Percentiles rank a stretch among this genome's conserved stretches.
phyloP scores from a whole-genome alignment of 2,797 vertebrate genomes.

The Pelodytes ibericus region DNA sequence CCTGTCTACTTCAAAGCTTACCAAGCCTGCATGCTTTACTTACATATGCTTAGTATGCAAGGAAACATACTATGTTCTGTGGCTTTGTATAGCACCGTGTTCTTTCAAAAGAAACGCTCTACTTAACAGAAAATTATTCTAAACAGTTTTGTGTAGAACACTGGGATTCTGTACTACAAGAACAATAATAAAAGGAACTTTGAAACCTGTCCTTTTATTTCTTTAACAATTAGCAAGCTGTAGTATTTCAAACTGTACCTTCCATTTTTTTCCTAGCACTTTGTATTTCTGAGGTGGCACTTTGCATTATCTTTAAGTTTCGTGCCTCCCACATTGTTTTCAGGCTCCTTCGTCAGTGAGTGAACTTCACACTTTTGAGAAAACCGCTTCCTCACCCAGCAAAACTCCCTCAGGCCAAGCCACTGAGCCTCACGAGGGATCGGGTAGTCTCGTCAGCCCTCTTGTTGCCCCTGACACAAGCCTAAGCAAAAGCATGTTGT shows the following conservation, averaged over 20 bases:
- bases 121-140: no score
- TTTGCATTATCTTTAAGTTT: slow-evolving; percentile 73
- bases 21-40: slow-evolving; percentile 40
- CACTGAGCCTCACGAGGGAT: slow-evolving; percentile 70
- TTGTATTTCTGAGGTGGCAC: slow-evolving; percentile 67
- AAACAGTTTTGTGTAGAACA: not conserved
- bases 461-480: slow-evolving; percentile 69
- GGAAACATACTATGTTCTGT: not conserved
- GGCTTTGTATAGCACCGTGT: not conserved
- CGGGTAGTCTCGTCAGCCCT: slow-evolving; percentile 67
- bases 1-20: slow-evolving; percentile 54
- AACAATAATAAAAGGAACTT: not conserved
- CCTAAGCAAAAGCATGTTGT: slow-evolving; percentile 64
- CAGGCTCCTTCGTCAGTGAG: slow-evolving; percentile 85
- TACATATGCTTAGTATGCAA: not conserved
- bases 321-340: slow-evolving; percentile 82
- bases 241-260: slow-evolving; percentile 1
- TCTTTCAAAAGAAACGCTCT: not conserved
- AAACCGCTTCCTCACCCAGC: slow-evolving; percentile 73
- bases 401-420: slow-evolving; percentile 70
- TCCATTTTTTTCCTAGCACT: slow-evolving; percentile 20
- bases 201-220: no score
- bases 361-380: slow-evolving; percentile 81
- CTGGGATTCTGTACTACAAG: no score
- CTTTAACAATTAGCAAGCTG: not conserved